Evolutionary conservation across 2,113 vertebrate species (phyloP), one percentile per base, ranked within the genome.

Genomic region (Octodon degus): DNA sequence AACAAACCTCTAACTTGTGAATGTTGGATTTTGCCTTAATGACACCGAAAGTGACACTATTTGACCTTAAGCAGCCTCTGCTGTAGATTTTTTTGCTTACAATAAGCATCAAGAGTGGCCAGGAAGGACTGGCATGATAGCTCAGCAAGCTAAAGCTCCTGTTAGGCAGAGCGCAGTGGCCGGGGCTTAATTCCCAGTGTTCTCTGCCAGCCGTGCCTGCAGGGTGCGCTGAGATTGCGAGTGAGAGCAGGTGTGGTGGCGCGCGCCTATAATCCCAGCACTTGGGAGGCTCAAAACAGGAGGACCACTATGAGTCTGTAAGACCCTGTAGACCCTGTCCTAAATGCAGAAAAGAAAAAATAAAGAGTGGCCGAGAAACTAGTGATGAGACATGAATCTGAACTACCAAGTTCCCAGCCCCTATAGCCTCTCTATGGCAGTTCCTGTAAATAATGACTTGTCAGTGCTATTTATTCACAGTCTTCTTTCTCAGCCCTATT

Each of bases 401-500:
- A 83, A 70, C 65, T 83, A 62, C 43, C 6, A 50, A 85, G 84
- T 58, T 79, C 76, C 67, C n/a, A 20, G 68, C 17, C 68, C 81
- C 83, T 74, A 43, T 27, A 85, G 89, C 80, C 94, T 19, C 34
- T 37, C 53, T 11, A 32, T 43, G 81, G 86, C 37, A 30, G 76
- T 88, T 67, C 94, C 79, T 68, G 50, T 96, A 92, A 94, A 88
- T 87, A 92, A 50, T 47, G 94, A 91, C 74, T 82, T 93, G 47
- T 50, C 91, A 11, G 74, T 47, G 77, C 93, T 87, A 82, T 96
- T 96, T 95, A 82, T 95, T 86, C 87, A 30, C 83, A 74, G 62
- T 83, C 88, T 70, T 85, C 89, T 92, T 93, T 86, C 65, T 96
- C 50, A 32, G 84, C 77, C 47, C 94, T 82, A 82, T 96, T 96